Base-by-base conservation (phyloP, 1,140 invertebrate species). In the Calliopsis andreniformis region DNA sequence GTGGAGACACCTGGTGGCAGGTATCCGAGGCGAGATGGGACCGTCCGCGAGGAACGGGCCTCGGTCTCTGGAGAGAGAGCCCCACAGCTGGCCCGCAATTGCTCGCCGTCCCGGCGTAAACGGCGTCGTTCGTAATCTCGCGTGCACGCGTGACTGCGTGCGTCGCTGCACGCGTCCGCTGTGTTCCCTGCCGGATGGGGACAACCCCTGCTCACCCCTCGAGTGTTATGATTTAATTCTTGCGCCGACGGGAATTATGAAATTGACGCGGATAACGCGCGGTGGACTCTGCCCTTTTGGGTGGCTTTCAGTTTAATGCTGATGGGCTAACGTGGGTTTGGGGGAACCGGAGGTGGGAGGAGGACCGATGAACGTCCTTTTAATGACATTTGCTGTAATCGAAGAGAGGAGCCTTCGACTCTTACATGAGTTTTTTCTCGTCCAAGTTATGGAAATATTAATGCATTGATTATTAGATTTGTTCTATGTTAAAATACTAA, bases 1-100 rank as follows among this genome's bases (percentile, higher is more conserved):
- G 91, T 92, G 91, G 91, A 91, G 91, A 89, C 91, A 91, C 89
- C 91, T 92, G 87, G 90, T 86, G 91, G 89, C 82, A 81, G 86
- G 82, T 87, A 88, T 87, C 85, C 82, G 78, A 89, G 82, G 77
- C 67, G 78, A 83, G 69, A 61, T 76, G 82, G 82, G 82, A 76
- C 82, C 70, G 77, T 83, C 63, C 63, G 62, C 68, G 76, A 69
- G 78, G 53, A 78, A 83, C 77, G 81, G 84, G 67, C 78, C 78
- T 68, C 66, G 82, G 76, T 79, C 68, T 69, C 69, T 69, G 64
- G 76, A 79, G 80, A 75, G 76, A 68, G 79, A 75, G 67, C 56
- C 75, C 43, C 75, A 77, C 79, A 80, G 78, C 78, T 69, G 73
- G 64, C 73, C 42, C 63, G 62, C 71, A 45, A 75, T 66, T 56